These are phyloP conservation scores for Shinisaurus crocodilurus DNA, from an alignment of 2,113 vertebrate genomes.

Conservation along the genomic window DNA sequence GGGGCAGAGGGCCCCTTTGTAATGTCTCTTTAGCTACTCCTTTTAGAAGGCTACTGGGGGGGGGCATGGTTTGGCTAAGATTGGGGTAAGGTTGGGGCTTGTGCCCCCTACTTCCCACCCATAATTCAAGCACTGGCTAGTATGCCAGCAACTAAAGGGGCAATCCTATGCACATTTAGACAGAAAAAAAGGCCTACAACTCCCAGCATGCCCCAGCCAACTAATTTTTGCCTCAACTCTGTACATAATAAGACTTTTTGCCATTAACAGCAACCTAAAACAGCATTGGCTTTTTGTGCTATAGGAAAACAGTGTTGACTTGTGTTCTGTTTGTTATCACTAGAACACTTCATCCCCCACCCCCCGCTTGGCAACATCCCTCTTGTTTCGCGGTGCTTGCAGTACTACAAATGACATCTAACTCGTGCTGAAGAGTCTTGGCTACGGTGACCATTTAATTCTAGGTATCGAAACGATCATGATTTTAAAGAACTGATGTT, in stretches of 20 bases:
- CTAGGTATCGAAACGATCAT: background rate
- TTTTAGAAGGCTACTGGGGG: background rate
- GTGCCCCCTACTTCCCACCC: background rate
- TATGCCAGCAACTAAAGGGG: no score
- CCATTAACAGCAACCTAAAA: background rate
- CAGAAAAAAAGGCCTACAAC: no score
- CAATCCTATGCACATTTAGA: no score
- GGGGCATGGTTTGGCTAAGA: background rate
- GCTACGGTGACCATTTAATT: background rate
- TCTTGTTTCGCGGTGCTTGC: background rate
- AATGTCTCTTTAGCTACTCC: background rate
- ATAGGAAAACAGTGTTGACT: background rate
- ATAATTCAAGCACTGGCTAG: background rate
- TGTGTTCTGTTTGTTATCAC: background rate
- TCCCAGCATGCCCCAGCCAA: no score
- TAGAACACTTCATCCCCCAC: background rate
- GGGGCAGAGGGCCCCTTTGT: background rate
- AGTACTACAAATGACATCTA: conserved; percentile 4
- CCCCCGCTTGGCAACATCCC: background rate
- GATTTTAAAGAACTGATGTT: background rate
- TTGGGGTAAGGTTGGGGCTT: background rate
- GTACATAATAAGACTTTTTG: background rate
- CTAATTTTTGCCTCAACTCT: background rate
- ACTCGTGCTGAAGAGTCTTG: conserved; percentile 5
- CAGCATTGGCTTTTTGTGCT: background rate